phyloP scores from a whole-genome alignment of 92 coral and sea anemone genomes.

The Umimayanthus chanpuru region DNA sequence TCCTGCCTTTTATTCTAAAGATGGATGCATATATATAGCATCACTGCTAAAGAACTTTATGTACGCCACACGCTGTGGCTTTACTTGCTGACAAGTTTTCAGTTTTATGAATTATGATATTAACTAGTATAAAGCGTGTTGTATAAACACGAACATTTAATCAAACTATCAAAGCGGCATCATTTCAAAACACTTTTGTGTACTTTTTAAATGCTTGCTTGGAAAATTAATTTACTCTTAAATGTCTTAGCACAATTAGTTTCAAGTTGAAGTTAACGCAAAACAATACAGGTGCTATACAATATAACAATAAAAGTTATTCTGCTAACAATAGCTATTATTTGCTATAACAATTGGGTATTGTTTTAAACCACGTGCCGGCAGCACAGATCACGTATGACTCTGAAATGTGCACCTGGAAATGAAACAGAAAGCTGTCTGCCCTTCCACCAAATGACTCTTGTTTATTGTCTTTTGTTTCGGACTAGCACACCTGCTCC shows the following conservation, averaged over 20 bases:
- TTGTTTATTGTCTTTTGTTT: background rate
- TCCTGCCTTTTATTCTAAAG: background rate
- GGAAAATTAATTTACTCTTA: background rate
- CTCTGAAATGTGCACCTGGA: background rate
- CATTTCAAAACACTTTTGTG: background rate
- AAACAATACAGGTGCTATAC: background rate
- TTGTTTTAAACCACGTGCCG: constrained; percentile 1
- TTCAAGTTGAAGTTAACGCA: background rate
- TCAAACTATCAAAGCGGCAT: background rate
- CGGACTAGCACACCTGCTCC: background rate
- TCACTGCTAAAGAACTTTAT: background rate
- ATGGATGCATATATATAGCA: background rate
- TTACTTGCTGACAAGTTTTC: background rate
- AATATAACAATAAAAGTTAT: background rate
- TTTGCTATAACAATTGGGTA: background rate
- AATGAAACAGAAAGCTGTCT: background rate
- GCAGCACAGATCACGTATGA: background rate
- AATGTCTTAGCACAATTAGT: background rate
- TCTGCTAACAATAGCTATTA: background rate
- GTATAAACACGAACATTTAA: background rate
- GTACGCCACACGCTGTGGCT: background rate
- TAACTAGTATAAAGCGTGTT: background rate
- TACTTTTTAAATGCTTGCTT: background rate
- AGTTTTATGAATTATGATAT: background rate
- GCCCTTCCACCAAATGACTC: background rate